Base-by-base conservation (phyloP, 2,888 invertebrate species). In the Drosophila robusta region DNA sequence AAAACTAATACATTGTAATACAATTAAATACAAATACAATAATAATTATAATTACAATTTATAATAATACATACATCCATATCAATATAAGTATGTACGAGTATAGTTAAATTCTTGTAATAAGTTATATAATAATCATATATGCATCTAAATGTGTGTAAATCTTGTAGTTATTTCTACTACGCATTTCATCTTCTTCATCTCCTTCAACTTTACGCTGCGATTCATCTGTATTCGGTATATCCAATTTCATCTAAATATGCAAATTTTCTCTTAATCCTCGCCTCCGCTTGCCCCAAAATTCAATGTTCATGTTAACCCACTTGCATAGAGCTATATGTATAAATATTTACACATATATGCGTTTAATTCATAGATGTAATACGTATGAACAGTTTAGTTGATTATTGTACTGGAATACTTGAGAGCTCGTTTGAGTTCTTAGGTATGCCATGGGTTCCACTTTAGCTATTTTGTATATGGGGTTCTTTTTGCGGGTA, bases 21-120 rank as follows among this genome's bases (percentile, higher is more conserved):
- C 82, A 89, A 89, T 89, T 85, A 89, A 90, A 90, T 90, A 89
- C 89, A 90, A 89, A 89, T 90, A 84, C 83, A 89, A 90, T 88
- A 86, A 87, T 82, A 80, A 65, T 66, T 83, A 80, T 72, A 74
- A 69, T 71, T 75, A 75, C 78, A 74, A 76, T 83, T 74, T 66
- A 73, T 73, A 70, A 70, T 80, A 72, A 82, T 78, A 67, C 72
- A 87, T 81, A 70, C 75, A 75, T 75, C 68, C 66, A 65, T 70
- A 74, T 83, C 80, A 76, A 74, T 73, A 75, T 70, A 75, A 60
- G 66, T 80, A 78, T 78, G 66, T 71, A 81, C 69, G 78, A 75
- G 66, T 79, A 77, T 79, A 78, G 72, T 79, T 75, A 74, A 81
- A 77, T 81, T 80, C 68, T 75, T 70, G 51, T 65, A 66, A 66